Evolutionary conservation across 2,888 invertebrate species (phyloP), one percentile per base, ranked within the genome.

Genomic region (Eudemis profundana): DNA sequence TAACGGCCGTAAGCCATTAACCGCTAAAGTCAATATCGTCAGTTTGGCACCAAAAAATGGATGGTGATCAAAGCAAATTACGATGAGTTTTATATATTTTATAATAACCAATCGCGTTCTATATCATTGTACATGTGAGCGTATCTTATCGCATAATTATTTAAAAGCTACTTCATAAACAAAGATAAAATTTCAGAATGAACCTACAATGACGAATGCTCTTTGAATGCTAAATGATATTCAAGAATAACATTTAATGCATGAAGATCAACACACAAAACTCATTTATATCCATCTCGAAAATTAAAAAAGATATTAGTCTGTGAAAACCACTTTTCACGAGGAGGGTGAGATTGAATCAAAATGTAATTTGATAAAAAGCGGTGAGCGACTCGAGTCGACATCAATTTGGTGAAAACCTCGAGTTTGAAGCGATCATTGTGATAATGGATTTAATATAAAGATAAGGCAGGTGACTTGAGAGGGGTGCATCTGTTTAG

Each of bases 301-400:
- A 77, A 79, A 83, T 82, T 78, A 81, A 73, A 77, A 72, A 75
- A 72, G 68, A 75, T 78, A 82, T 86, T 80, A 81, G 74, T 78
- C 81, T 77, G 72, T 73, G 69, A 71, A 75, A 75, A 75, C 70
- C 71, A 70, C 72, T 76, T 74, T 69, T 68, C 67, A 68, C 68
- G 54, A 67, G 57, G 72, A 70, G 72, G 61, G 70, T 67, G 69
- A 69, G 71, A 60, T 65, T 60, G 59, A 78, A 79, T 81, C 74
- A 77, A 82, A 84, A 81, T 76, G 73, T 78, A 81, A 83, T 84
- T 80, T 79, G 63, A 71, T 77, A 78, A 82, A 81, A 79, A 76
- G 76, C 75, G 68, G 68, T 68, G 70, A 70, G 71, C 74, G 72
- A 72, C 75, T 75, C 70, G 68, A 68, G 70, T 75, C 72, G 66